Base-by-base conservation (phyloP, 2,888 invertebrate genomes). In the Diaprepes abbreviatus region DNA sequence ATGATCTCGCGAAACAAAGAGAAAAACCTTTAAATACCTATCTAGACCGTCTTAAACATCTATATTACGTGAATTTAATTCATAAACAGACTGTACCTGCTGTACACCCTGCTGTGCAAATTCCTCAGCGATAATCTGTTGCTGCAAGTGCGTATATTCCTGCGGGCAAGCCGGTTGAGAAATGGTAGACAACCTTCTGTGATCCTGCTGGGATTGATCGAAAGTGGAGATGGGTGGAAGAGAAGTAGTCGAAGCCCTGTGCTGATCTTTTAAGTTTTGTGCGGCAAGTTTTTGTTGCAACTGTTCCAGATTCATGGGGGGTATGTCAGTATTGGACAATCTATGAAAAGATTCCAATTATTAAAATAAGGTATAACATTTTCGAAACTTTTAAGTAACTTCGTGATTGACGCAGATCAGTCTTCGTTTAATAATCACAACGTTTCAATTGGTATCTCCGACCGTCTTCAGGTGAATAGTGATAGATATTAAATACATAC, bases 251-350 rank as follows among this genome's bases (percentile, higher is more conserved):
- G 82, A 82, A 16, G 68, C 65, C 40, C 73, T 69, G 36, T 75
- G 75, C 31, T 70, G 73, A 14, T 76, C 75, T 66, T 77, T 76
- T 21, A 76, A 52, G 40, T 80, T 78, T 50, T 81, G 83, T 68
- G 83, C 83, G 0, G 80, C 79, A 43, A 83, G 72, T 71, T 83
- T 82, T 67, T 82, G 81, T 57, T 84, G 82, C 40, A 83, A 73
- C 73, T 83, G 83, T 16, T 77, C 79, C 16, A 83, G 74, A 73
- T 83, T 83, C 73, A 80, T 81, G 0, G 82, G 80, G 0, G 78
- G 76, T 12, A 77, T 71, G 17, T 78, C 76, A 4, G 79, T 78
- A n/a, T 73, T 75, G 5, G 80, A 80, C 35, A 79, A 66, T 43
- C 80, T 77, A 65, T 75, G 66, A 63, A 17, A 17, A 10, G 5